Evolutionary conservation across 2,113 vertebrate genomes (phyloP).

Genomic region (Apaloderma vittatum): DNA sequence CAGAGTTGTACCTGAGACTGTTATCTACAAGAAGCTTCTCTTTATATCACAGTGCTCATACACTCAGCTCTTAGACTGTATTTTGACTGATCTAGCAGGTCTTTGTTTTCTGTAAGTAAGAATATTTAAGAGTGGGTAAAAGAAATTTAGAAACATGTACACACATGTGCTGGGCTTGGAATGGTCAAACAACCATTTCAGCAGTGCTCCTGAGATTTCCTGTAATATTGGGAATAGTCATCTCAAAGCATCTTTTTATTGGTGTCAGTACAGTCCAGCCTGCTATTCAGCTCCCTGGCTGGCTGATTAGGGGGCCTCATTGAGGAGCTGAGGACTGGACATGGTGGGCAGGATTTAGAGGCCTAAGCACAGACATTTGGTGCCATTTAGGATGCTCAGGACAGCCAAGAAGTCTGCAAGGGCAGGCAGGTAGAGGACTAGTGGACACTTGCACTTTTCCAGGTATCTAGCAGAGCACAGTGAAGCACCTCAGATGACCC

Average conservation of each 20-base stretch:
- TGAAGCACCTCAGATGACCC: not conserved
- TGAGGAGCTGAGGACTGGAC: not conserved
- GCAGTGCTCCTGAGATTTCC: not conserved
- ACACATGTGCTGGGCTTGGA: not conserved
- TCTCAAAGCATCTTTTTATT: not conserved
- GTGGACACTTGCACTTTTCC: rapidly evolving
- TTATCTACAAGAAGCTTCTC: not conserved
- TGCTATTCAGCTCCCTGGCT: not conserved
- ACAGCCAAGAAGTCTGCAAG: not conserved
- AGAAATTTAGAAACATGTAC: not conserved
- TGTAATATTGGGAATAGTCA: not conserved
- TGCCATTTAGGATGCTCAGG: not conserved
- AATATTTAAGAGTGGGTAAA: not conserved
- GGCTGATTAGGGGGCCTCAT: not conserved
- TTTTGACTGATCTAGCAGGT: not conserved
- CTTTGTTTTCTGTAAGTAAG: not conserved
- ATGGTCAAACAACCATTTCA: not conserved
- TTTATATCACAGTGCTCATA: not conserved
- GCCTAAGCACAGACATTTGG: not conserved
- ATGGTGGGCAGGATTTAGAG: not conserved
- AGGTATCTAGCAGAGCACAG: not conserved
- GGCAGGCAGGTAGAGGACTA: not conserved
- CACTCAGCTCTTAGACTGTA: not conserved
- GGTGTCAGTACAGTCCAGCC: not conserved
- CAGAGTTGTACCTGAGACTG: not conserved